Percentiles rank a stretch among this genome's conserved stretches.
Evolutionary conservation across 1,140 invertebrate species (phyloP).

Genomic region (Wasmannia auropunctata): DNA sequence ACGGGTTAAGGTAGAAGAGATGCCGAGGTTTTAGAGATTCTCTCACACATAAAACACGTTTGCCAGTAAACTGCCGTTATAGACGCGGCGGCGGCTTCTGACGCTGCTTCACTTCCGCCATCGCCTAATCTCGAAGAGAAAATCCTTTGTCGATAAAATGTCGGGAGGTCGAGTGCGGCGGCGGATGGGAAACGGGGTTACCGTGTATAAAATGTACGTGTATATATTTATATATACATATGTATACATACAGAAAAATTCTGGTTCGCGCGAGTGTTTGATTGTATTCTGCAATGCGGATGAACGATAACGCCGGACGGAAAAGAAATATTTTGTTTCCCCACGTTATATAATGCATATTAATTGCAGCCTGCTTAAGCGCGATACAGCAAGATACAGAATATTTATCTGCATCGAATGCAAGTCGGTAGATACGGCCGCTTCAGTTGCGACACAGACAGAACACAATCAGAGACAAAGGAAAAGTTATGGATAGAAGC

Average conservation of each 20-base stretch:
- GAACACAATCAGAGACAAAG: background rate
- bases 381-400: background rate
- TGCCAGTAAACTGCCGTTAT: constrained; percentile 25
- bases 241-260: background rate
- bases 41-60: constrained; percentile 49
- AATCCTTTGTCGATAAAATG: constrained; percentile 56
- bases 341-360: constrained; percentile 14
- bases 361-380: constrained; percentile 23
- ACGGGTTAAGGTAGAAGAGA: background rate
- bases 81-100: constrained; percentile 7
- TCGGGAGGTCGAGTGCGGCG: background rate
- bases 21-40: constrained; percentile 15
- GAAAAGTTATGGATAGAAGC: background rate
- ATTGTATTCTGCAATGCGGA: constrained; percentile 41
- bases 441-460: background rate
- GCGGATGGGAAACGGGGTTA: background rate
- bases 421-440: background rate
- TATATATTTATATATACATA: background rate
- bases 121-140: constrained; percentile 38
- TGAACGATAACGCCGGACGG: constrained; percentile 10
- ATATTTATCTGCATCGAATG: background rate
- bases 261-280: background rate
- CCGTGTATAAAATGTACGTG: background rate
- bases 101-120: constrained; percentile 39
- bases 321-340: constrained; percentile 27